Percentiles rank a stretch among this genome's conserved stretches.
These are phyloP conservation scores for Diaprepes abbreviatus DNA, from an alignment of 2,888 invertebrate genomes.

Conservation along the genomic window DNA sequence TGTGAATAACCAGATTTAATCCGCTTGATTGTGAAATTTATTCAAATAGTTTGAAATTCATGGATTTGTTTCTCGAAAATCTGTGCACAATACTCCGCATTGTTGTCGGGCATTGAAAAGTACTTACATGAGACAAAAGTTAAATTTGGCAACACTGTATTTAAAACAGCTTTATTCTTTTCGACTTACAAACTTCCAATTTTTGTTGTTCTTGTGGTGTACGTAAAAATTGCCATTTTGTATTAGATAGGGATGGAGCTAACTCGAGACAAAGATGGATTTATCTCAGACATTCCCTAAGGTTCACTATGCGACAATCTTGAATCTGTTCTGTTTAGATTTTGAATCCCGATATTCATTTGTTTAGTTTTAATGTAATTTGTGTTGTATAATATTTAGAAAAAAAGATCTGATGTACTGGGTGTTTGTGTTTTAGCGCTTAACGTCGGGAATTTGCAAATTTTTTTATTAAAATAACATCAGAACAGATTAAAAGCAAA, in stretches of 20 bases:
- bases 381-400: not conserved
- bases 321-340: slow-evolving; percentile 10
- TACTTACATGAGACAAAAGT: no score
- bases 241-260: slow-evolving; percentile 17
- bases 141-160: not conserved
- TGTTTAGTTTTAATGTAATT: not conserved
- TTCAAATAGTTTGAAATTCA: no score
- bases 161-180: not conserved
- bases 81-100: no score
- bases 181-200: not conserved
- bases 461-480: no score
- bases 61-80: no score
- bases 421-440: slow-evolving; percentile 14
- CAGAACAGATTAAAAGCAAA: no score
- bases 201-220: slow-evolving; percentile 15
- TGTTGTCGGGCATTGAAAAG: no score
- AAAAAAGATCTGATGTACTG: slow-evolving; percentile 26
- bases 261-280: slow-evolving; percentile 20
- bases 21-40: no score
- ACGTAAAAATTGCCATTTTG: slow-evolving; percentile 15
- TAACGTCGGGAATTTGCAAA: no score
- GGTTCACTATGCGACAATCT: slow-evolving; percentile 17
- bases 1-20: no score
- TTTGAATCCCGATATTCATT: not conserved
- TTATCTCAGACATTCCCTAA: slow-evolving; percentile 28